Evolutionary conservation across 64 coral and sea anemone genomes (phyloP), one percentile per base, ranked within the genome.

Genomic region (Dendrophyllia cribrosa): DNA sequence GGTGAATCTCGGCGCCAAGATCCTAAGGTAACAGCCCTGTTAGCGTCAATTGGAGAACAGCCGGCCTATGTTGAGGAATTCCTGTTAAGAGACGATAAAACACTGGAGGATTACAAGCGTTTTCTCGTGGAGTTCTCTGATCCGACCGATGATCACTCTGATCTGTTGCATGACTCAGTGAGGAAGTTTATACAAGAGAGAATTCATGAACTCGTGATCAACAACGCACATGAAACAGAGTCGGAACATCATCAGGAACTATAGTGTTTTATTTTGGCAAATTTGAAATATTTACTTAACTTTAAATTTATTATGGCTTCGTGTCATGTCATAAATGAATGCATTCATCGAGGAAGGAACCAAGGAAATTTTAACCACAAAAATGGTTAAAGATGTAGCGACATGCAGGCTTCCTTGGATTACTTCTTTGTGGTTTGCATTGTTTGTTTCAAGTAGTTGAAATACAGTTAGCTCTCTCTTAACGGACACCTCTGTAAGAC

Each of bases 81-180:
- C 55, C 88, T 97, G 9, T 50, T 97, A 14, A 86, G 95, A 51
- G 78, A 93, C 19, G 95, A 94, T 25, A 97, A 97, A 68, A 79
- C 87, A 19, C 12, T 73, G 1, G 65, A 97, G 66, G 95, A 97
- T 50, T 90, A 87, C n/a, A 24, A 76, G 15, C 17, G 22, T 2
- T 97, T 97, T 72, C 47, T 97, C 6, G 51, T 16, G 9, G 9
- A 72, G 24, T 51, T 66, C 12, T 83, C 90, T 13, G 65, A 92
- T 52, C 44, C 53, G 53, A 56, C 53, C 1, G 12, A 56, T 56
- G 16, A 72, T 26, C 49, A 76, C 17, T 83, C 90, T 13, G 65
- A 92, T 52, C 44, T 75, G 44, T 21, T 92, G 11, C 74, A 76
- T 14, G 16, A 58, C 16, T 7, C 61, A 77, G 75, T 86, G 14